Percentiles rank a stretch among this genome's conserved stretches.
phyloP scores from a whole-genome alignment of 2,888 invertebrate species.

The Timandra comae region DNA sequence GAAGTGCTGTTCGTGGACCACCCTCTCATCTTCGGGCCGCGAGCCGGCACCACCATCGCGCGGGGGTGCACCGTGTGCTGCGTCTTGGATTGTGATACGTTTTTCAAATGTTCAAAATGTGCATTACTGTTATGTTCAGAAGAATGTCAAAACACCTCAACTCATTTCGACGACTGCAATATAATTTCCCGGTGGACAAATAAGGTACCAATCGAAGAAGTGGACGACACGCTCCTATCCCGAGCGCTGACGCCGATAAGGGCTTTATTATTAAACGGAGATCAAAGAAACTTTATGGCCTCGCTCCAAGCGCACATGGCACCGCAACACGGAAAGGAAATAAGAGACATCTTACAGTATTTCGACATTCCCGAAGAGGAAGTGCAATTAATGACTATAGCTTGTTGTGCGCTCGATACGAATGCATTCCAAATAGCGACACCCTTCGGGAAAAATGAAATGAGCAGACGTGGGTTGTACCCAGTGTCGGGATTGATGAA shows the following conservation, averaged over 20 bases:
- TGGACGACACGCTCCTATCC: constrained; percentile 50
- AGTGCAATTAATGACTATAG: constrained; percentile 73
- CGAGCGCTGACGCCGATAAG: constrained; percentile 58
- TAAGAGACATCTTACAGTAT: constrained; percentile 67
- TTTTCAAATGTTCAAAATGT: constrained; percentile 78
- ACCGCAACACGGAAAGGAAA: constrained; percentile 76
- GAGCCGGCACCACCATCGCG: constrained; percentile 70
- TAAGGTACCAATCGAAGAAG: constrained; percentile 58
- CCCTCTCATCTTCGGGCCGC: constrained; percentile 83
- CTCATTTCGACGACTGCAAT: constrained; percentile 80
- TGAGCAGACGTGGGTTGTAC: constrained; percentile 79
- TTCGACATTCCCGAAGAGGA: constrained; percentile 74
- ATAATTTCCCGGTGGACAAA: constrained; percentile 77
- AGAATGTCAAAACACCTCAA: constrained; percentile 75
- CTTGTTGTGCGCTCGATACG: constrained; percentile 79
- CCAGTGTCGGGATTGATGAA: constrained; percentile 82
- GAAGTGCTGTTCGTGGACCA: constrained; percentile 84
- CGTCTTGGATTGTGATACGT: constrained; percentile 54
- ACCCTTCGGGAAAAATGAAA: constrained; percentile 57
- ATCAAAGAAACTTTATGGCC: constrained; percentile 69
- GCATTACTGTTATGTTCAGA: constrained; percentile 82
- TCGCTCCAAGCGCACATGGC: constrained; percentile 72
- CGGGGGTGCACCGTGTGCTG: constrained; percentile 82
- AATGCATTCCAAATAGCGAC: constrained; percentile 81
- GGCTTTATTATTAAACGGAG: constrained; percentile 52